Evolutionary conservation across 2,888 invertebrate genomes (phyloP).

Genomic region (Stegana nigrithorax): DNA sequence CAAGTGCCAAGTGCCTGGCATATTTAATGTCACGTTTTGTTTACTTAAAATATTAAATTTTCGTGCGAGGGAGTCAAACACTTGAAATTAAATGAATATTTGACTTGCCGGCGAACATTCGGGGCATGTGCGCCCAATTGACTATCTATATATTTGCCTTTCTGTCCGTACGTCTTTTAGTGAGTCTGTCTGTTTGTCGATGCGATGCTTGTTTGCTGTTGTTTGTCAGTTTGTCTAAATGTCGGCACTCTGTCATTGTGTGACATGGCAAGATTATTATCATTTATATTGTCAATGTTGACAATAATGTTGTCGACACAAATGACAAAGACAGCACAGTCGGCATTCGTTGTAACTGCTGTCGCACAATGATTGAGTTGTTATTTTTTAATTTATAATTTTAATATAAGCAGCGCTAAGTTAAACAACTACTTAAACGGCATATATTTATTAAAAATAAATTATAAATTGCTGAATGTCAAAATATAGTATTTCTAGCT

Average conservation of each 20-base stretch:
- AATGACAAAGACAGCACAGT: no score
- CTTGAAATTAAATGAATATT: neutral
- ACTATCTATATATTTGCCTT: neutral
- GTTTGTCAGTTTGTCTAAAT: no score
- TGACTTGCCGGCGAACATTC: neutral
- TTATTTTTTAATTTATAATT: no score
- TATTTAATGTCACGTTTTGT: neutral
- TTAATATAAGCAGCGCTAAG: no score
- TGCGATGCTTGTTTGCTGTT: neutral
- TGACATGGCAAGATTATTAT: neutral
- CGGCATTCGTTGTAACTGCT: no score
- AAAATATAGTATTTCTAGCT: no score
- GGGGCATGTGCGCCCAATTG: neutral
- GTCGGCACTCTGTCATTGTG: neutral
- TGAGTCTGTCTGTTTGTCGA: neutral
- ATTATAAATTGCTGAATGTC: no score
- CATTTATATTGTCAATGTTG: slow-evolving; percentile 8
- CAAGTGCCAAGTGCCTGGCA: no score
- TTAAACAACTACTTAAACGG: no score
- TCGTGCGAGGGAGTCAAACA: neutral
- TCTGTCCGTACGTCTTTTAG: neutral
- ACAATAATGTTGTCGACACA: neutral
- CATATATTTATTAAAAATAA: no score
- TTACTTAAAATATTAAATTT: slow-evolving; percentile 6
- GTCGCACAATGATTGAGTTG: no score